phyloP scores from a whole-genome alignment of 2,888 invertebrate species.

The Unio delphinus region DNA sequence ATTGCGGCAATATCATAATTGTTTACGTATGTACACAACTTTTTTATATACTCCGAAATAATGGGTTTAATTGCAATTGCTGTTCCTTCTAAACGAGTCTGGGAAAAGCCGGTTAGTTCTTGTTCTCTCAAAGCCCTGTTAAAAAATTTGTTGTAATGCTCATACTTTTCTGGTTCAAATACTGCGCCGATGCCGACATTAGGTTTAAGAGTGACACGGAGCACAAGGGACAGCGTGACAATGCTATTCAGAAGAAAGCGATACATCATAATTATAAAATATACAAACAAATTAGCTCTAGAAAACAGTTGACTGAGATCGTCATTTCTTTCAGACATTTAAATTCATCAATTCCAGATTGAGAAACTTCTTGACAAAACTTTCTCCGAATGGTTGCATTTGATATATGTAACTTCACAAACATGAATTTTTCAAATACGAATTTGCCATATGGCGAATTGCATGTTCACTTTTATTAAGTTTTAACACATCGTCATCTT shows the following conservation, averaged over 20 bases:
- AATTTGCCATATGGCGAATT: too few species aligned
- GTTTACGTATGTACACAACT: conserved; percentile 47
- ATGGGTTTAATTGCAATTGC: conserved; percentile 31
- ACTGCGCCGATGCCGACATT: conserved; percentile 53
- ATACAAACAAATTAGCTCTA: too few species aligned
- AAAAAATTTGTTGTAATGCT: conserved; percentile 45
- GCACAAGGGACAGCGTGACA: conserved; percentile 21
- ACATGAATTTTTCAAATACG: too few species aligned
- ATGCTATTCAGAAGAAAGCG: conserved; percentile 11
- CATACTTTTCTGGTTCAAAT: conserved; percentile 47
- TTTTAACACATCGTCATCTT: too few species aligned
- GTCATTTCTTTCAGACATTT: too few species aligned
- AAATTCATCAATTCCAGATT: too few species aligned
- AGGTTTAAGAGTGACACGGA: conserved; percentile 17
- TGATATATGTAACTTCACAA: too few species aligned
- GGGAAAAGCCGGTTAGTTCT: conserved; percentile 20
- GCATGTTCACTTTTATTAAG: too few species aligned
- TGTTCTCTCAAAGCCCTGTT: conserved; percentile 40
- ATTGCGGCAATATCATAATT: conserved; percentile 41
- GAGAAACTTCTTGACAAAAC: too few species aligned
- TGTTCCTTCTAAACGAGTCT: conserved; percentile 34
- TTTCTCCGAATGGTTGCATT: too few species aligned
- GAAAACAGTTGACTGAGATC: too few species aligned
- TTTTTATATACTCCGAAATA: conserved; percentile 38
- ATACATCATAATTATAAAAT: conserved; percentile 8